Evolutionary conservation across 2,113 vertebrate species (phyloP).

Genomic region (Tiliqua scincoides): DNA sequence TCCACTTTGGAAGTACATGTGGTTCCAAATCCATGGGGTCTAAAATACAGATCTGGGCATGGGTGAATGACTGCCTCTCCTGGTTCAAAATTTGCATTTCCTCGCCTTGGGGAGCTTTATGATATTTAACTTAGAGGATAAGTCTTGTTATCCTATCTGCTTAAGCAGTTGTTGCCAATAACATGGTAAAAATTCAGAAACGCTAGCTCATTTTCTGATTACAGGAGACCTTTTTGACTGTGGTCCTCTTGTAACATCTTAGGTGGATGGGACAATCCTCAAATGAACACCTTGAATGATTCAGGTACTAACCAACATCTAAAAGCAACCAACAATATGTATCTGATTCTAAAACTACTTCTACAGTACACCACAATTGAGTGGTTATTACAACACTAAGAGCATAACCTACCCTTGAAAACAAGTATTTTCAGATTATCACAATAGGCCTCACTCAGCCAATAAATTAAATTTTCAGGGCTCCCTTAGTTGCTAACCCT

Average conservation of each 20-base stretch:
- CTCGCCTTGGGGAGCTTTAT: background rate
- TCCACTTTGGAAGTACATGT: background rate
- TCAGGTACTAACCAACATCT: background rate
- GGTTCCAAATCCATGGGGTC: background rate
- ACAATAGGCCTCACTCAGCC: background rate
- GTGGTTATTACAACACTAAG: background rate
- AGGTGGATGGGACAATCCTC: background rate
- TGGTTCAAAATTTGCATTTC: background rate
- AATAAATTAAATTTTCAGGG: background rate
- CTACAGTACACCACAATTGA: slow-evolving; percentile 15
- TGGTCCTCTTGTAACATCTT: background rate
- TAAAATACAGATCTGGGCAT: background rate
- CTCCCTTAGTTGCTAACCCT: background rate
- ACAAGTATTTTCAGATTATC: background rate
- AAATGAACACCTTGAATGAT: background rate
- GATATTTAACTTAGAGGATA: background rate
- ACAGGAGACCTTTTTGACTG: background rate
- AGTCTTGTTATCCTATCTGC: background rate
- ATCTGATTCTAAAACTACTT: background rate
- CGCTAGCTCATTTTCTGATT: background rate
- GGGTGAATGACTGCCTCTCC: background rate
- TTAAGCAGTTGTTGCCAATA: background rate
- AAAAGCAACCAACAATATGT: background rate
- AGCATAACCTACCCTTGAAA: background rate
- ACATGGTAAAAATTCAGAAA: background rate